Base-by-base conservation (phyloP, 2,797 vertebrate genomes). In the Sylvilagus floridanus region DNA sequence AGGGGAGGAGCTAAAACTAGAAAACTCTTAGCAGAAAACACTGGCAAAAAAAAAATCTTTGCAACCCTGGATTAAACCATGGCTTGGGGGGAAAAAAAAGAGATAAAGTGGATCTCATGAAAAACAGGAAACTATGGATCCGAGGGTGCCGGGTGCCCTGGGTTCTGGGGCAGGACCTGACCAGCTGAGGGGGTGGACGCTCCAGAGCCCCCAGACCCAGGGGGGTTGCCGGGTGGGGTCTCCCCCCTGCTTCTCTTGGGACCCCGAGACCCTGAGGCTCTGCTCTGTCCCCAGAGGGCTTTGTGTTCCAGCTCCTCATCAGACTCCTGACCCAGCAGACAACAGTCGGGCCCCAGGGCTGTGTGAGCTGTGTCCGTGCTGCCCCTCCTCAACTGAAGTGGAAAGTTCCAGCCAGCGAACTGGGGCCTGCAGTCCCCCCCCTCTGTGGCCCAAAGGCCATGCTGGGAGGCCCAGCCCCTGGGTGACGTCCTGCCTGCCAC, bases 11-110 rank as follows among this genome's bases (percentile, higher is more conserved):
- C n/a, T 54, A 28, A 90, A 87, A 88, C 50, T 63, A 14, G 52
- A 78, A 37, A 83, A 79, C 35, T 62, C 30, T 90, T 17, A 71
- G 71, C 76, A 85, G 88, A 94, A 87, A 47, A 90, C 65, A 52
- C 1, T 54, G 30, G 12, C 35, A 17, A 75, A 16, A 37, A 24
- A 47, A 47, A 47, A 47, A 47, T 71, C 85, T 79, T 52, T 2
- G 0, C 14, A 42, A 68, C 76, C 72, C 62, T 35, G n/a, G 32
- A 68, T 54, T 24, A 82, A 76, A 69, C 54, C 62, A 37, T 32
- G 14, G 35, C 60, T 66, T 92, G 42, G 57, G 60, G 69, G 10
- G 26, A 37, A 47, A 8, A 14, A 9, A 37, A 86, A 14, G 0
- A 54, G 35, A 24, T 10, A 28, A 73, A 47, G 24, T 7, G 2